Evolutionary conservation across 30 jellyfish, hydroid and myxozoan genomes (phyloP).

Genomic region (Turritopsis dohrnii): DNA sequence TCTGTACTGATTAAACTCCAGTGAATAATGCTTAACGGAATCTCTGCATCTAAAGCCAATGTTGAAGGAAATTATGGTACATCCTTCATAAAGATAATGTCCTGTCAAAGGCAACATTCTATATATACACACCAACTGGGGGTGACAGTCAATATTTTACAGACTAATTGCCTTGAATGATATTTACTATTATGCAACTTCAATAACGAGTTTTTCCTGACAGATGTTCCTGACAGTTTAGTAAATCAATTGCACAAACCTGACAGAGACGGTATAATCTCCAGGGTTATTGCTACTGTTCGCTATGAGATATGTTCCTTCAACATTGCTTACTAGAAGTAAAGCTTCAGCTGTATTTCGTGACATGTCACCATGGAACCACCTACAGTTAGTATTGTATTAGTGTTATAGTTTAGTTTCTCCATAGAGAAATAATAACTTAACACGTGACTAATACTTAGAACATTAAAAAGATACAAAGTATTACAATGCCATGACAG

Average conservation of each 20-base stretch:
- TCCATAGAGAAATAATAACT: background rate
- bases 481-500: too few species aligned
- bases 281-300: constrained; percentile 54
- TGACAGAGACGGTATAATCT: constrained; percentile 67
- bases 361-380: constrained; percentile 43
- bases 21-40: constrained; percentile 72
- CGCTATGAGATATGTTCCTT: constrained; percentile 71
- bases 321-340: constrained; percentile 58
- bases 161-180: too few species aligned
- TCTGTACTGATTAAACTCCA: constrained; percentile 25
- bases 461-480: too few species aligned
- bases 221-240: background rate
- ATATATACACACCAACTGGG: too few species aligned
- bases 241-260: constrained; percentile 29
- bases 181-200: too few species aligned
- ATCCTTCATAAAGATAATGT: background rate
- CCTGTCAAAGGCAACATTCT: background rate
- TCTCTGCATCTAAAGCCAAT: constrained; percentile 38
- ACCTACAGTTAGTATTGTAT: background rate
- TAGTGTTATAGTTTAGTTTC: background rate
- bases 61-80: background rate
- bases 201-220: background rate
- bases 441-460: too few species aligned
- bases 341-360: constrained; percentile 92
- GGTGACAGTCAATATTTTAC: too few species aligned